phyloP scores from a whole-genome alignment of 2,888 invertebrate species.

The Temnothorax rugatulus region DNA sequence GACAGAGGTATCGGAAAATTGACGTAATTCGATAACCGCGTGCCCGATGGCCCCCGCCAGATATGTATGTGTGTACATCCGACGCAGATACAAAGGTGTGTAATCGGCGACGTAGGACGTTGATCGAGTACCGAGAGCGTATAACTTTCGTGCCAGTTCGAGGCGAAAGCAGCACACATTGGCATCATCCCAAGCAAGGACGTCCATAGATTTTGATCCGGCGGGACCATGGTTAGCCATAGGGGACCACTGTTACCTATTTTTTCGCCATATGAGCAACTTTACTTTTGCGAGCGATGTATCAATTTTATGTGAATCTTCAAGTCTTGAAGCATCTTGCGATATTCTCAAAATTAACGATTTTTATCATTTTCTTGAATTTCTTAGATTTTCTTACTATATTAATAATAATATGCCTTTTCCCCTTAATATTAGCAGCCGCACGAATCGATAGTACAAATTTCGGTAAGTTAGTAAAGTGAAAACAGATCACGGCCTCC shows the following conservation, averaged over 20 bases:
- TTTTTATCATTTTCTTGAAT: background rate
- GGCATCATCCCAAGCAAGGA: constrained; percentile 65
- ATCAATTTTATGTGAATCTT: background rate
- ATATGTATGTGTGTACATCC: background rate
- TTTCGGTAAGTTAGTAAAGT: background rate
- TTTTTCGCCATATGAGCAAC: background rate
- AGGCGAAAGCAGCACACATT: constrained; percentile 67
- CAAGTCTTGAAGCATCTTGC: background rate
- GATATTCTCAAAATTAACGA: background rate
- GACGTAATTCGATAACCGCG: constrained; percentile 53
- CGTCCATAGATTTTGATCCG: constrained; percentile 42
- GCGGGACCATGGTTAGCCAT: background rate
- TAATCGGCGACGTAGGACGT: constrained; percentile 48
- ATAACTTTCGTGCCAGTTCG: constrained; percentile 52
- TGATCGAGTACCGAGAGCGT: constrained; percentile 49
- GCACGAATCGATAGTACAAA: background rate
- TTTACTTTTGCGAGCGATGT: background rate
- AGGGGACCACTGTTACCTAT: background rate
- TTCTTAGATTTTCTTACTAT: background rate
- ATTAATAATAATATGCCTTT: background rate
- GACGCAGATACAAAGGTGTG: background rate
- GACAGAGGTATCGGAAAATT: constrained; percentile 21
- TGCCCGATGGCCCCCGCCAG: background rate
- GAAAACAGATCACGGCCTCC: background rate
- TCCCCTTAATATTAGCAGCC: background rate